Conservation (phyloP, 2,888 invertebrate genomes). For the Diarsia rubi region DNA sequence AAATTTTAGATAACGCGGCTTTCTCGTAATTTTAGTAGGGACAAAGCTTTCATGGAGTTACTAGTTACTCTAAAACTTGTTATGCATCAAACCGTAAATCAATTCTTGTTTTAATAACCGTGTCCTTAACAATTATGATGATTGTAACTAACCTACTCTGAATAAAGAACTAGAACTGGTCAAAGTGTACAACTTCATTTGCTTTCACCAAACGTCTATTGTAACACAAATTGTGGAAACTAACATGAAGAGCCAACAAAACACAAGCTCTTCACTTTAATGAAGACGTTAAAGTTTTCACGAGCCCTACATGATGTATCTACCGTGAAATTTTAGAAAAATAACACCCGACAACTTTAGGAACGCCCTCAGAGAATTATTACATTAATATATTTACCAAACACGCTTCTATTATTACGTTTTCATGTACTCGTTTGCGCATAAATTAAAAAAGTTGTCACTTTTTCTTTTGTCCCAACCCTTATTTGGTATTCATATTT, state of each 20-base stretch:
- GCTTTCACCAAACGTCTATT: conserved; percentile 69
- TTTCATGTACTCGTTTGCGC: conserved; percentile 90
- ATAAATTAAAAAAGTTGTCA: conserved; percentile 90
- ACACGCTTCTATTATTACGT: conserved; percentile 90
- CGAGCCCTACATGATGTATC: conserved; percentile 83
- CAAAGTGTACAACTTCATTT: conserved; percentile 69
- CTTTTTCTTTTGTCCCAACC: conserved; percentile 90
- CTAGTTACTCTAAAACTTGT: neutral
- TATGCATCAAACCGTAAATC: neutral
- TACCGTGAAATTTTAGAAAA: conserved; percentile 90
- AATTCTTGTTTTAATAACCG: conserved; percentile 9
- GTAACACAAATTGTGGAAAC: conserved; percentile 68
- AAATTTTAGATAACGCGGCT: conserved; percentile 44
- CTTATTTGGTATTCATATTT: conserved; percentile 91
- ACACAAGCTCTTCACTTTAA: conserved; percentile 71
- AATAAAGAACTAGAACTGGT: conserved; percentile 24
- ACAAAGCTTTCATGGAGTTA: neutral
- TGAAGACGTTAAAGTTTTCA: conserved; percentile 88
- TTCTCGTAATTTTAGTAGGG: conserved; percentile 16
- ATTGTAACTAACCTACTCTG: conserved; percentile 8
- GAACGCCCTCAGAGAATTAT: conserved; percentile 87
- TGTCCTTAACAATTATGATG: conserved; percentile 7
- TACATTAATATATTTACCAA: conserved; percentile 90
- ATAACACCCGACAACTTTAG: conserved; percentile 80
- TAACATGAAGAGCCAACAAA: conserved; percentile 49